Evolutionary conservation across 2,113 vertebrate genomes (phyloP).

Genomic region (Ctenomys sociabilis): DNA sequence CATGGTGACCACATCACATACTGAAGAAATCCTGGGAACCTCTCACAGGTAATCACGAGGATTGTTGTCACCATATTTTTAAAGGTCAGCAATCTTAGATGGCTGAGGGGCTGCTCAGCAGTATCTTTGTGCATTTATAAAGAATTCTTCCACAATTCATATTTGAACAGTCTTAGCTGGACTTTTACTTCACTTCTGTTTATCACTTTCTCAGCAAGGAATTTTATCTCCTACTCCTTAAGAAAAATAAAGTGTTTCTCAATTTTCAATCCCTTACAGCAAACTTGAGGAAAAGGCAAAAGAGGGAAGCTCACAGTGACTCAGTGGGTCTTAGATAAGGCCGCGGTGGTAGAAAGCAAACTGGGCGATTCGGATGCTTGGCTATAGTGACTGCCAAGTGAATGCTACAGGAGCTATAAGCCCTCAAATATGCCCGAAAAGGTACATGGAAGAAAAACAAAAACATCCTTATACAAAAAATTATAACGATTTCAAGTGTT

Average conservation of each 20-base stretch:
- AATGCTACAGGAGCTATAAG: neutral
- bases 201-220: neutral
- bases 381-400: neutral
- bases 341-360: neutral
- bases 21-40: neutral
- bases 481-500: neutral
- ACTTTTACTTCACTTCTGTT: neutral
- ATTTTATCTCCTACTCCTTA: neutral
- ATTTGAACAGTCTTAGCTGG: neutral
- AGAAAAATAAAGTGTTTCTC: neutral
- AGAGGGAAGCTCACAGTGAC: neutral
- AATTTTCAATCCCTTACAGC: neutral
- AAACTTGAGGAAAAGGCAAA: neutral
- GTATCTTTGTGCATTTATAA: neutral
- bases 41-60: neutral
- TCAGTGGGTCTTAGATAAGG: neutral
- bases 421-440: neutral
- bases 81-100: neutral
- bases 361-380: neutral
- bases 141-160: neutral
- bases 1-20: neutral
- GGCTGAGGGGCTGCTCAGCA: neutral
- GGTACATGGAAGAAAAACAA: neutral
- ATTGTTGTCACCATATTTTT: neutral
- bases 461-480: neutral